These are phyloP conservation scores for Pseudococcus longispinus DNA, from an alignment of 2,888 invertebrate genomes.

Conservation along the genomic window DNA sequence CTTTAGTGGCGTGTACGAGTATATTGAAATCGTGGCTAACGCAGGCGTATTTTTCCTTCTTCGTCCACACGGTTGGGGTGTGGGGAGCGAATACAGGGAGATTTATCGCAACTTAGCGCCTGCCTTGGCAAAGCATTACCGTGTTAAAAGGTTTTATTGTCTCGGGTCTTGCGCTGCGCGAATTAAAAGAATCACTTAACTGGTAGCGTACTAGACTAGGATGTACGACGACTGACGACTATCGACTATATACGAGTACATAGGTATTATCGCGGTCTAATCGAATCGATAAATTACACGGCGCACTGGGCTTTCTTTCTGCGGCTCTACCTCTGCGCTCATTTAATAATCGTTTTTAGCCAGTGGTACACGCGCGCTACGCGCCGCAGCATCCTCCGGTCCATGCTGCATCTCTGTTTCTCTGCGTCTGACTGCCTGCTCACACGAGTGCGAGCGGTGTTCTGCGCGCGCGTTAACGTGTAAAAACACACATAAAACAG, in stretches of 20 bases:
- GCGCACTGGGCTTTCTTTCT: not conserved
- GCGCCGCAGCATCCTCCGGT: not conserved
- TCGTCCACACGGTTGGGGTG: not conserved
- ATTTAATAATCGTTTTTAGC: conserved; percentile 13
- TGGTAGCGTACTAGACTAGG: not conserved
- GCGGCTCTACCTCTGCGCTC: not conserved
- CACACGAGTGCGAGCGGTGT: not conserved
- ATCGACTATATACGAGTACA: not conserved
- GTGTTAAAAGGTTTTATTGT: conserved; percentile 26
- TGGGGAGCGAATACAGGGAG: not conserved
- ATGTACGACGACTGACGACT: not conserved
- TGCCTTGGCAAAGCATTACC: not conserved
- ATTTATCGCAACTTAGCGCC: not conserved
- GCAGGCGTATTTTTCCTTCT: not conserved
- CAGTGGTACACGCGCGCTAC: not conserved
- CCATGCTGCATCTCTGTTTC: not conserved
- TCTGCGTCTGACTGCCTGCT: not conserved
- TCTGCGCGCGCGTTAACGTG: not conserved
- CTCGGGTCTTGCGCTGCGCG: not conserved
- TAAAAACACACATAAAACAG: conserved; percentile 15
- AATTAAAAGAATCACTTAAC: conserved; percentile 26
- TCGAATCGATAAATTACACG: conserved; percentile 30
- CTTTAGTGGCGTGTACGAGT: no score
- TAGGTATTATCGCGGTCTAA: not conserved
- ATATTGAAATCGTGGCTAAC: not conserved